Percentiles rank a stretch among this genome's conserved stretches.
phyloP scores from a whole-genome alignment of 2,797 vertebrate species.

The Microchirus variegatus region DNA sequence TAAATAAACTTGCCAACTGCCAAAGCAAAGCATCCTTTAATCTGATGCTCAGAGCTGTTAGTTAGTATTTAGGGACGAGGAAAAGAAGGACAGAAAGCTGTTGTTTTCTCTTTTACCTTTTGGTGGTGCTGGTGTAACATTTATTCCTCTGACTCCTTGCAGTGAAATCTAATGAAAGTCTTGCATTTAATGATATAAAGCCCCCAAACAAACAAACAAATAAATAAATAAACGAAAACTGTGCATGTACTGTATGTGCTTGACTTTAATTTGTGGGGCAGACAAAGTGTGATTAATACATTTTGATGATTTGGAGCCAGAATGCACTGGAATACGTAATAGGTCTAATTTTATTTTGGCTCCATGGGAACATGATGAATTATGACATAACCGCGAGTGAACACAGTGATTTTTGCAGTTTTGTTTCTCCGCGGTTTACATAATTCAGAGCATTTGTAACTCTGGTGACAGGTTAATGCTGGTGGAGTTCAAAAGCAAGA shows the following conservation, averaged over 20 bases:
- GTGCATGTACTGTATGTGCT: conserved; percentile 30
- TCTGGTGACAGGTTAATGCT: conserved; percentile 71
- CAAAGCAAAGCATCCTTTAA: conserved; percentile 63
- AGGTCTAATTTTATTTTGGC: conserved; percentile 62
- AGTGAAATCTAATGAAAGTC: conserved; percentile 27
- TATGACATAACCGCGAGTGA: conserved; percentile 64
- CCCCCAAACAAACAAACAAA: conserved; percentile 68
- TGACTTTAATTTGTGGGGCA: conserved; percentile 47
- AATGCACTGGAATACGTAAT: conserved; percentile 52
- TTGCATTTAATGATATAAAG: conserved; percentile 27
- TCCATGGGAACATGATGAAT: conserved; percentile 64
- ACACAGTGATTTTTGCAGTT: conserved; percentile 55
- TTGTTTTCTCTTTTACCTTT: conserved; percentile 62
- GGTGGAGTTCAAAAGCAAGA: conserved; percentile 64
- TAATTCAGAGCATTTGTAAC: conserved; percentile 73
- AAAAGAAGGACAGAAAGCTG: conserved; percentile 17
- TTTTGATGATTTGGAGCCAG: conserved; percentile 54
- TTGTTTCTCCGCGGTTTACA: conserved; percentile 64
- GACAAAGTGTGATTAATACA: conserved; percentile 65
- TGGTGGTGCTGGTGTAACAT: conserved; percentile 81
- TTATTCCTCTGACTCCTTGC: conserved; percentile 22
- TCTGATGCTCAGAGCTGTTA: conserved; percentile 64
- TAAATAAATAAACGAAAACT: conserved; percentile 16
- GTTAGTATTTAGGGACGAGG: conserved; percentile 33
- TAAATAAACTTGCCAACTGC: conserved; percentile 69